A percentile compares a stretch with the other conserved stretches of the same genome.
Conservation (phyloP, 2,113 vertebrate genomes). For the Etheostoma spectabile region DNA sequence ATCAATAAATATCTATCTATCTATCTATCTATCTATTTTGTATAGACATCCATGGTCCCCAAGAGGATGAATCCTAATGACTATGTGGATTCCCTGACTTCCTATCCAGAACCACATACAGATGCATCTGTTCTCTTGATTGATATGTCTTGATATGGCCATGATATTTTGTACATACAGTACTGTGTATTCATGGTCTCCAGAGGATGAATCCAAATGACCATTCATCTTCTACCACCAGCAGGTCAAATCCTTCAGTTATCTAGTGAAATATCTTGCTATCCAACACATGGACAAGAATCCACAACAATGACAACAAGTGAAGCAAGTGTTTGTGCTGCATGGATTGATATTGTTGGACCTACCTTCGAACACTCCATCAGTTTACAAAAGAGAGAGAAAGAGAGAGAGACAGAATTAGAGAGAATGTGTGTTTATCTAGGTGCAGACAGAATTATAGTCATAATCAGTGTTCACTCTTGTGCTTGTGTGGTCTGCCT, state of each 20-base stretch:
- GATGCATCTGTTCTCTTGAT: background rate
- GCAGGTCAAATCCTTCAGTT: background rate
- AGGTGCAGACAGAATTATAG: background rate
- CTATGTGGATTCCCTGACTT: background rate
- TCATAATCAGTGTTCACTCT: slow-evolving; percentile 15
- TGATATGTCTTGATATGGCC: background rate
- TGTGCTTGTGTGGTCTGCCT: background rate
- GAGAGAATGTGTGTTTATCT: background rate
- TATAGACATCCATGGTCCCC: background rate
- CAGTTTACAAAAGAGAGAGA: background rate
- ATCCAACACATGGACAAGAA: background rate
- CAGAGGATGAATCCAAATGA: background rate
- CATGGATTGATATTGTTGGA: background rate
- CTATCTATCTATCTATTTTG: too few relatives aligned
- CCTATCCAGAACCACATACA: background rate
- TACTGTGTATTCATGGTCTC: background rate
- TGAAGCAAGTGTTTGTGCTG: background rate
- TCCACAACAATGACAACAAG: background rate
- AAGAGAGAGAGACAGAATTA: background rate
- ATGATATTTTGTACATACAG: background rate
- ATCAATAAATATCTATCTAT: too few relatives aligned
- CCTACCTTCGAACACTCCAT: background rate
- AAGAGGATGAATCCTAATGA: background rate
- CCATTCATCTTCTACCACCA: background rate
- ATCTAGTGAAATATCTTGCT: background rate